Evolutionary conservation across 1,140 invertebrate genomes (phyloP).

Genomic region (Copidosoma floridanum): DNA sequence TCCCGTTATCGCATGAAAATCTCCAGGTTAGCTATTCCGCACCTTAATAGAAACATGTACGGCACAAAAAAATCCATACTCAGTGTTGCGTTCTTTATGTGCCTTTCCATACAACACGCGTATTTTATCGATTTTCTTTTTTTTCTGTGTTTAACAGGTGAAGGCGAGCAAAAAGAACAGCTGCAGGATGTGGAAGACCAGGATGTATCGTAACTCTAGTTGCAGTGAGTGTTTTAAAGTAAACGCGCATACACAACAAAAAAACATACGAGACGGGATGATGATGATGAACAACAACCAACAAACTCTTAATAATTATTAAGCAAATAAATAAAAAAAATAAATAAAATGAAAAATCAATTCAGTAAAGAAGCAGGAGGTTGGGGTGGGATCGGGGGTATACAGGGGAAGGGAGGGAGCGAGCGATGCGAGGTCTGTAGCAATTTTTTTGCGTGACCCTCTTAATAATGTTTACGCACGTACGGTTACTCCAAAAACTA

Average conservation of each 20-base stretch:
- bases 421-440: too few species aligned
- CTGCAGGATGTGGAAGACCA: slow-evolving; percentile 90
- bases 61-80: neutral
- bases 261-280: slow-evolving; percentile 54
- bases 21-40: slow-evolving; percentile 10
- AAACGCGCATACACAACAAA: slow-evolving; percentile 55
- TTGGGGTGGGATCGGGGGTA: slow-evolving; percentile 43
- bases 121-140: neutral
- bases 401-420: too few species aligned
- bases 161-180: slow-evolving; percentile 83
- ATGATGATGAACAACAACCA: too few species aligned
- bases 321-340: too few species aligned
- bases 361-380: slow-evolving; percentile 48
- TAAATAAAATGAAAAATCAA: slow-evolving; percentile 52
- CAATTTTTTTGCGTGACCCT: slow-evolving; percentile 49
- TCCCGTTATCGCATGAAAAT: slow-evolving; percentile 29
- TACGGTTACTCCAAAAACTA: slow-evolving; percentile 49
- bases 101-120: neutral
- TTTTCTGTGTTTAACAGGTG: slow-evolving; percentile 61
- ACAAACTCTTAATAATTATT: slow-evolving; percentile 57
- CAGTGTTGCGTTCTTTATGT: neutral
- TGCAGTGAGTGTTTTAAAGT: slow-evolving; percentile 56
- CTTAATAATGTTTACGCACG: slow-evolving; percentile 43
- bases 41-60: neutral
- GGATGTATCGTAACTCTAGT: slow-evolving; percentile 79